Conservation (phyloP, 1,140 invertebrate species). For the Pteromalus puparum region DNA sequence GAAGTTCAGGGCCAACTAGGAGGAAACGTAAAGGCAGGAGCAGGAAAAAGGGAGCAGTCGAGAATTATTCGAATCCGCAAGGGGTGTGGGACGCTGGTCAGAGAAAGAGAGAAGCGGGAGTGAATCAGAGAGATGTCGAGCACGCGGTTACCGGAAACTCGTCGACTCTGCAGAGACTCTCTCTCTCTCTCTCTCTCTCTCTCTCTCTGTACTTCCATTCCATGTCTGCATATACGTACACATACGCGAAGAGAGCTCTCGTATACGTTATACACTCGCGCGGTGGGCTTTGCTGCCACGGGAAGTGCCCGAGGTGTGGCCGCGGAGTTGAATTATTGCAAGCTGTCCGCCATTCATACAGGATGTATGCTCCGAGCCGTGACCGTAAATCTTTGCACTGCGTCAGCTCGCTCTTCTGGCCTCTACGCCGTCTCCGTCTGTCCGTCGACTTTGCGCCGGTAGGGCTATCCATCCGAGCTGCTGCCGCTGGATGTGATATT, state of each 20-base stretch:
- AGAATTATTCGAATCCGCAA: conserved; percentile 15
- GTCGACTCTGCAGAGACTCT: conserved; percentile 60
- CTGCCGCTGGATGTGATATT: conserved; percentile 62
- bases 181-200: too few relatives aligned
- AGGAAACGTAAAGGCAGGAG: conserved; percentile 21
- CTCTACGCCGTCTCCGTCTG: neutral
- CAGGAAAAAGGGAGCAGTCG: conserved; percentile 14
- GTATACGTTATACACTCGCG: neutral
- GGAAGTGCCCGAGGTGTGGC: conserved; percentile 73
- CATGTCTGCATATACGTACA: neutral
- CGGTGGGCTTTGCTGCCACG: conserved; percentile 55
- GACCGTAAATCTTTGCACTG: conserved; percentile 70
- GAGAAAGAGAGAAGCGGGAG: conserved; percentile 42
- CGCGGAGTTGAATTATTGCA: conserved; percentile 74
- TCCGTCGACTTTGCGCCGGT: neutral
- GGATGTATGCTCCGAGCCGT: conserved; percentile 69
- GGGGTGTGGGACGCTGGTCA: conserved; percentile 3
- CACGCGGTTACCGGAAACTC: conserved; percentile 69
- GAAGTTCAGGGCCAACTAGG: neutral
- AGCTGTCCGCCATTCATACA: conserved; percentile 72
- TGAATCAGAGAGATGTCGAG: conserved; percentile 53
- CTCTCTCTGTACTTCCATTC: neutral
- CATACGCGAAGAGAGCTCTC: neutral
- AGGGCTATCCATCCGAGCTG: neutral
- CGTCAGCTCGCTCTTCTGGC: conserved; percentile 58